Percentiles rank a stretch among this genome's conserved stretches.
phyloP scores from a whole-genome alignment of 2,888 invertebrate genomes.

The Idaea straminata region DNA sequence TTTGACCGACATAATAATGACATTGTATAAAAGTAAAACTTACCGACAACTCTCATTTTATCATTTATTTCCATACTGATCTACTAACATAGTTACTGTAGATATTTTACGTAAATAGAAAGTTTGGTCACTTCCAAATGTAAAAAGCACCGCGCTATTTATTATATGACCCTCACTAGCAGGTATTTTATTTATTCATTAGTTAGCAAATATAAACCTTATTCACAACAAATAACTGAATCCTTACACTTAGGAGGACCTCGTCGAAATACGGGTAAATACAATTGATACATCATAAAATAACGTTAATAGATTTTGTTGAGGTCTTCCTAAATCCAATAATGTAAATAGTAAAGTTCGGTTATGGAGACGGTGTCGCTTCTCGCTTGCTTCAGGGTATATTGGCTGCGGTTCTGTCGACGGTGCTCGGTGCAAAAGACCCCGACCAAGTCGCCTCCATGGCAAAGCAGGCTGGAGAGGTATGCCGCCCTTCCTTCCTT shows the following conservation, averaged over 20 bases:
- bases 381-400: conserved; percentile 90
- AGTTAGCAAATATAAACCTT: conserved; percentile 56
- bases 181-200: conserved; percentile 48
- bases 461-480: conserved; percentile 97
- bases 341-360: conserved; percentile 76
- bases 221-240: conserved; percentile 63
- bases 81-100: conserved; percentile 71
- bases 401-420: conserved; percentile 94
- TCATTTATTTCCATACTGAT: conserved; percentile 59
- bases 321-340: conserved; percentile 54
- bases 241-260: conserved; percentile 55
- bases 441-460: conserved; percentile 95
- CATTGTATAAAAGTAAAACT: conserved; percentile 39
- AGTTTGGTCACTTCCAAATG: conserved; percentile 49
- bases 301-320: conserved; percentile 35
- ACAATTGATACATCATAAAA: neutral
- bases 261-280: conserved; percentile 44
- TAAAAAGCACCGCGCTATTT: conserved; percentile 65
- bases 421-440: conserved; percentile 94
- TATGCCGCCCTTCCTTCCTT: conserved; percentile 82
- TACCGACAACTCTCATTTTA: conserved; percentile 31
- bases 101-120: conserved; percentile 52
- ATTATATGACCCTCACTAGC: conserved; percentile 61
- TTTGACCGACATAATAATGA: conserved; percentile 29
- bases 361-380: conserved; percentile 78